Evolutionary conservation across 2,113 vertebrate genomes (phyloP).

Genomic region (Pluvianellus socialis): DNA sequence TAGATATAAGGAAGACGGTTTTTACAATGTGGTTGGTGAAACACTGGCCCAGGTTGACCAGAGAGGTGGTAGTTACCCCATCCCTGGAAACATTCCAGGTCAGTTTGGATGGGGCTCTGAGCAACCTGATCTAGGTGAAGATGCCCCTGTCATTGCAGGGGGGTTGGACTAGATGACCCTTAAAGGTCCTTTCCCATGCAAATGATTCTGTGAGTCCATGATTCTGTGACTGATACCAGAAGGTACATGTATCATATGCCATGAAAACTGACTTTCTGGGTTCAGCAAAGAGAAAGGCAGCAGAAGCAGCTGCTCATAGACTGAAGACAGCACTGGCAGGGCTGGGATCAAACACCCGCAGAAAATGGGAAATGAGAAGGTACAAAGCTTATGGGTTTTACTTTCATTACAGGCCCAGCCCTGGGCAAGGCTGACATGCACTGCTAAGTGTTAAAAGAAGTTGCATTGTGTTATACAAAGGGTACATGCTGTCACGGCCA

Average conservation of each 20-base stretch:
- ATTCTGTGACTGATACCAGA: neutral
- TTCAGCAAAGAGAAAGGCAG: neutral
- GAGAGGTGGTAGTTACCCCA: neutral
- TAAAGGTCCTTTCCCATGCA: neutral
- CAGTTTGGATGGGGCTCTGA: neutral
- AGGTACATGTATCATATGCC: neutral
- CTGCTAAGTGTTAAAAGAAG: neutral
- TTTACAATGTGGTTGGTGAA: neutral
- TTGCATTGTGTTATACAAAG: neutral
- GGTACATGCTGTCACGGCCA: neutral
- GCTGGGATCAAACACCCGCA: neutral
- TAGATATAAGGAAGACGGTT: neutral
- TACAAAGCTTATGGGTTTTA: neutral
- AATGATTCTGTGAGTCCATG: neutral
- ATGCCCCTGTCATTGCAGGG: neutral
- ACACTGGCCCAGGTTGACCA: neutral
- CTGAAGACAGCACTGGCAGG: neutral
- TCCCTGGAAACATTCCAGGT: neutral
- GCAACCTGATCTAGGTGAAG: neutral
- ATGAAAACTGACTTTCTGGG: neutral
- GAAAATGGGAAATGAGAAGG: neutral
- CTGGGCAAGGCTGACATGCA: neutral
- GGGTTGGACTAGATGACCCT: neutral
- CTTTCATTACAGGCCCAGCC: neutral
- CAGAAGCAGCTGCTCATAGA: neutral